A percentile compares a stretch with the other conserved stretches of the same genome.
These are phyloP conservation scores for Nemotelus nigrinus DNA, from an alignment of 2,888 invertebrate genomes.

Conservation along the genomic window DNA sequence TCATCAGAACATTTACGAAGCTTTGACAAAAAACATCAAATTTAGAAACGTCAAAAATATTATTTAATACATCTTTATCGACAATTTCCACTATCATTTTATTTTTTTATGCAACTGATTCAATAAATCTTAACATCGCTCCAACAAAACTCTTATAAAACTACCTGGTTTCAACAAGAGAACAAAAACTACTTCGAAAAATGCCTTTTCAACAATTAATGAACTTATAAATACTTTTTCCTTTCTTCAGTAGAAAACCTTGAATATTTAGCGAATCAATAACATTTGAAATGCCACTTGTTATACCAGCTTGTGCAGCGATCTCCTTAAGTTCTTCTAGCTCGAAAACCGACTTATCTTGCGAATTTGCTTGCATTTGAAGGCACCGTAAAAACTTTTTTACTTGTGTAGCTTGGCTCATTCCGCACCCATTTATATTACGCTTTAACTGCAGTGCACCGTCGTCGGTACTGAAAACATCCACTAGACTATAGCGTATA, in stretches of 20 bases:
- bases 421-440: conserved; percentile 78
- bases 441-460: conserved; percentile 66
- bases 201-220: conserved; percentile 59
- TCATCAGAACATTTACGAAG: too few species aligned
- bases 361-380: conserved; percentile 72
- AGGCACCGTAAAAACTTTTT: conserved; percentile 78
- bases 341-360: conserved; percentile 78
- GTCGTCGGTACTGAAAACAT: conserved; percentile 78
- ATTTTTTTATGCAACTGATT: too few species aligned
- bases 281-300: conserved; percentile 73
- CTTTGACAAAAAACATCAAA: too few species aligned
- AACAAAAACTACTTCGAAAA: too few species aligned
- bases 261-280: conserved; percentile 84
- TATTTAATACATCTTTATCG: too few species aligned
- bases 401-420: conserved; percentile 75
- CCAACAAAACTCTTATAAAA: too few species aligned
- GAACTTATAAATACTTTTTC: conserved; percentile 76
- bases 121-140: too few species aligned
- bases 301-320: conserved; percentile 72
- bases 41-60: too few species aligned
- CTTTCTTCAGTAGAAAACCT: conserved; percentile 86
- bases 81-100: too few species aligned
- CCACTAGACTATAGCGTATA: conserved; percentile 80
- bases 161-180: too few species aligned
- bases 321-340: conserved; percentile 80